Base-by-base conservation (phyloP, 2,888 invertebrate genomes). In the Eupithecia inturbata region DNA sequence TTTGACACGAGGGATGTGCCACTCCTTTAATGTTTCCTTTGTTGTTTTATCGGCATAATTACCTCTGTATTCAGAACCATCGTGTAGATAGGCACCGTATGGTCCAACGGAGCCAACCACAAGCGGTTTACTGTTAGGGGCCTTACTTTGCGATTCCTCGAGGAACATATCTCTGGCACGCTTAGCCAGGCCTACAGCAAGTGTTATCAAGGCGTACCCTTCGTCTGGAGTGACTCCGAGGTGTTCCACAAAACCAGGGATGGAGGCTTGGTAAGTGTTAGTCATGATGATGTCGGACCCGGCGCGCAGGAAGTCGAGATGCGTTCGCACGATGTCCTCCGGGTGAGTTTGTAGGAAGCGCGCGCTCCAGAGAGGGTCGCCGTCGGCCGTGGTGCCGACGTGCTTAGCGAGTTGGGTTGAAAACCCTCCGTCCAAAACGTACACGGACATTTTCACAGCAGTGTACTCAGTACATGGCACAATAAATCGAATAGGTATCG, bases 41-140 rank as follows among this genome's bases (percentile, higher is more conserved):
- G 96, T 86, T 0, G 96, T 95, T 70, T 87, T 94, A 71, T 96
- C 95, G 0, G 96, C 96, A 87, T 98, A 98, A 57, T 93, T 93
- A 0, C 99, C 99, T 3, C 96, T 96, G 89, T 99, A 99, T 89
- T 99, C 99, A 0, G 99, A 99, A 2, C 97, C 97, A 87, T 99
- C 98, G 81, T 97, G 96, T 71, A 98, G 92, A 82, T 96, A 96
- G 0, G 98, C 99, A 0, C 98, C 99, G 86, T 98, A 99, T 0
- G 99, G 98, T 0, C 99, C 99, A 31, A 99, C 96, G 0, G 98
- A 98, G 0, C 98, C 99, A 0, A 97, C 97, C 69, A 99, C 95
- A 63, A 96, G 85, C 4, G 97, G 96, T 26, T 85, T 84, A 1
- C 77, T 82, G 10, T 78, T 77, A 14, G 80, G 78, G 41, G 77